Base-by-base conservation (phyloP, 2,888 invertebrate genomes). In the Ectropis crepuscularia region DNA sequence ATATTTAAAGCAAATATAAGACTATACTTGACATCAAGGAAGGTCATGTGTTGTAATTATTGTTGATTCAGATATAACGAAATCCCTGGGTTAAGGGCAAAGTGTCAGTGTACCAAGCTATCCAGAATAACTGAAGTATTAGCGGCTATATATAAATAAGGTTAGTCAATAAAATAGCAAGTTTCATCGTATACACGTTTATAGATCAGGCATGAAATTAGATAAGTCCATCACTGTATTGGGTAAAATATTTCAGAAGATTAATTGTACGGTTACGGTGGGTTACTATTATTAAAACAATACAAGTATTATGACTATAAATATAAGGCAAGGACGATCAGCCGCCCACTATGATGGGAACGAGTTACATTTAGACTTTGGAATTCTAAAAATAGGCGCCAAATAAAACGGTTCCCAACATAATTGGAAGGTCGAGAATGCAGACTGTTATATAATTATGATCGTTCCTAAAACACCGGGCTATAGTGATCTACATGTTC, bases 401-500 rank as follows among this genome's bases (percentile, higher is more conserved):
- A 12, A 47, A 7, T 48, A 37, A 65, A 62, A 61, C 28, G 39
- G 46, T 45, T 61, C 57, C 41, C 53, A 55, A 43, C 57, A 64
- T 41, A 49, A 48, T 55, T 8, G 51, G 51, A 47, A 42, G 37
- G 43, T 38, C 46, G 36, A 11, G 37, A 16, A 39, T 38, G 45
- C 39, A 55, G 12, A 54, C 54, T 57, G 41, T 41, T 54, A 54
- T 37, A 48, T 51, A 47, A 71, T 73, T 65, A 64, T 69, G 67
- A 59, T 70, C 68, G 65, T 65, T 65, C 68, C 76, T 77, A 81
- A 74, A 60, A 73, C 77, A 75, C 77, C 72, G 74, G 77, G 53
- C 61, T 79, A 79, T 78, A 71, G 76, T 65, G 70, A 63, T 70
- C 77, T 82, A 82, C 63, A 66, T 53, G 43, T 65, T 71, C 63